These are phyloP conservation scores for Thunnus thynnus DNA, from an alignment of 2,113 vertebrate genomes.

Conservation along the genomic window DNA sequence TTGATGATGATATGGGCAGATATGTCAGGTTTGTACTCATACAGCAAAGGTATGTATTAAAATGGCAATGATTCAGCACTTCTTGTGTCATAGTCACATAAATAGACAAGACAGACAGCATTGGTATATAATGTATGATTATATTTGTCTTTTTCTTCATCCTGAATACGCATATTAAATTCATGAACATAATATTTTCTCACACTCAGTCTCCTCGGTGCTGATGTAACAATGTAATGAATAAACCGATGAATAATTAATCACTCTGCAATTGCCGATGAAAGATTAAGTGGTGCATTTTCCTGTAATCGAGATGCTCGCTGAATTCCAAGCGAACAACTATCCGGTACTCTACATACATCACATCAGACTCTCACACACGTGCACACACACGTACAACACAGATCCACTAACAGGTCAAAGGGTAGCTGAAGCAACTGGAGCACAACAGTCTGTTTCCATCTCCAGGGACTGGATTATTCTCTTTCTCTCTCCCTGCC, in stretches of 20 bases:
- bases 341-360: neutral
- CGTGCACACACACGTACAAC: neutral
- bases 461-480: slow-evolving; percentile 69
- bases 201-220: neutral
- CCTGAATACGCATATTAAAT: slow-evolving; percentile 14
- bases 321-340: slow-evolving; percentile 21
- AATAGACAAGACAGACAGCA: no score
- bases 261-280: slow-evolving; percentile 20
- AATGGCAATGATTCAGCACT: slow-evolving; percentile 14
- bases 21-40: neutral
- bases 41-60: neutral
- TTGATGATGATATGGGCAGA: neutral
- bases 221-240: slow-evolving; percentile 56
- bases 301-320: slow-evolving; percentile 33
- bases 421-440: slow-evolving; percentile 67
- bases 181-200: slow-evolving; percentile 37
- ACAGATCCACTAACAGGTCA: slow-evolving; percentile 63
- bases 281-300: slow-evolving; percentile 47
- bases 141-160: neutral
- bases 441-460: slow-evolving; percentile 64
- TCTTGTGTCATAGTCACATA: neutral
- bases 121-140: neutral
- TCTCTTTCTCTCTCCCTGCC: slow-evolving; percentile 14
- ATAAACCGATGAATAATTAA: slow-evolving; percentile 67
- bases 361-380: slow-evolving; percentile 11